Evolutionary conservation across 2,113 vertebrate genomes (phyloP), one percentile per base, ranked within the genome.

Genomic region (Megaceryle maxima): DNA sequence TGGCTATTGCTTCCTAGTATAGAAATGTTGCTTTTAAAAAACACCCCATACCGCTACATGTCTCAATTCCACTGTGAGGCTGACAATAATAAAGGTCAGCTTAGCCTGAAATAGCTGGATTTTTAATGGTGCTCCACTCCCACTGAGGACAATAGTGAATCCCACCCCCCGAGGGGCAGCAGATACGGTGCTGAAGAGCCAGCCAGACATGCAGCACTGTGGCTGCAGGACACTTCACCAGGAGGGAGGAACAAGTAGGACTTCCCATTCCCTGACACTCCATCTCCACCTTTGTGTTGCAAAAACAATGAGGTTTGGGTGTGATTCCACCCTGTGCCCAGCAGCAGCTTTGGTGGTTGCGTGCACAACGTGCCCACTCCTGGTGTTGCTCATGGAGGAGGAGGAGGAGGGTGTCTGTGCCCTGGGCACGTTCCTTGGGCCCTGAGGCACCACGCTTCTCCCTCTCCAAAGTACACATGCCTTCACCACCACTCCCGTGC

Each of bases 341-440:
- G 93, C 84, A 92, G 94, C 96, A 66, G 69, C 85, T 78, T 48
- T 22, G 3, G 86, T 1, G 12, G 80, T 66, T 96, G 88, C 94
- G 92, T 97, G 95, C 73, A 75, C 90, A 97, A 97, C 96, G 95
- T 96, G 95, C 95, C 77, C 21, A 1, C 83, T 93, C 35, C 57
- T 44, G 77, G 83, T 90, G 86, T 66, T 22, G 95, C 88, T 93
- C 69, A 96, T 95, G 93, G 95, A 94, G 96, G 94, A 95, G 67
- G 93, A 95, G 59, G 15, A 63, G 53, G 66, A 94, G 66, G 86
- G 21, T 3, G 43, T 25, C 80, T 73, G 67, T 83, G 77, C 90
- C 83, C 83, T 89, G 88, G 79, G 53, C 74, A 62, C 2, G 44
- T 78, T 96, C 73, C 83, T 62, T 1, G 0, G 51, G 15, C 88